Evolutionary conservation across 2,113 vertebrate species (phyloP).

Genomic region (Rutilus rutilus): DNA sequence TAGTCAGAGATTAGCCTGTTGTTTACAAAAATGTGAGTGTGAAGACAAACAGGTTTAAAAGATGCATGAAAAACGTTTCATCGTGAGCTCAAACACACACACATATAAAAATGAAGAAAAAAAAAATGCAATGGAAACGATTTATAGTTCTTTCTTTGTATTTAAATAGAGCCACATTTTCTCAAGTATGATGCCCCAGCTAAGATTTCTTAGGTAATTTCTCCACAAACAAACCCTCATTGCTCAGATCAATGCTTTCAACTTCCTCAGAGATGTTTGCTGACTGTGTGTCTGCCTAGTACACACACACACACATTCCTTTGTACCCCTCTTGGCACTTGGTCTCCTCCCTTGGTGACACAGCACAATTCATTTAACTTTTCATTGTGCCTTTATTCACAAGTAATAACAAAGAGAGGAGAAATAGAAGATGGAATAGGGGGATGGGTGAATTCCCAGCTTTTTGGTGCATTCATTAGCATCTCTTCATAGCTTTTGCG

Average conservation of each 20-base stretch:
- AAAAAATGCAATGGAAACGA: not conserved
- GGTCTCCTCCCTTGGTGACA: conserved; percentile 22
- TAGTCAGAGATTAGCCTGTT: conserved; percentile 2
- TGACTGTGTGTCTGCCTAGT: not conserved
- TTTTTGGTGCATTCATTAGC: conserved; percentile 14
- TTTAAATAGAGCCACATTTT: not conserved
- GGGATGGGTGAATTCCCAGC: not conserved
- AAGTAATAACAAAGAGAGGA: not conserved
- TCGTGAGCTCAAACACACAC: not conserved
- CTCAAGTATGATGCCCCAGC: not conserved
- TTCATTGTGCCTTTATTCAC: conserved; percentile 22
- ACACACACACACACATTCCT: not conserved
- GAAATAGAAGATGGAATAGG: not conserved
- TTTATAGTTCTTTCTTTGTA: conserved; percentile 8
- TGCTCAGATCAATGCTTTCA: not conserved
- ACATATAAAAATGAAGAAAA: too few species aligned
- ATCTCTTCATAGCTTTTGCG: conserved; percentile 7
- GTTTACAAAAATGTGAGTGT: not conserved
- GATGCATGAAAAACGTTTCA: not conserved
- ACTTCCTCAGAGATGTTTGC: conserved; percentile 17
- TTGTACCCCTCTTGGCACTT: conserved; percentile 14
- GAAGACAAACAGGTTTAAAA: not conserved
- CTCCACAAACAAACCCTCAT: conserved; percentile 6
- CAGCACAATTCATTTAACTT: conserved; percentile 22
- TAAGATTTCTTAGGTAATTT: not conserved